phyloP scores from a whole-genome alignment of 1,140 invertebrate species.

The Psilanteris sp. region DNA sequence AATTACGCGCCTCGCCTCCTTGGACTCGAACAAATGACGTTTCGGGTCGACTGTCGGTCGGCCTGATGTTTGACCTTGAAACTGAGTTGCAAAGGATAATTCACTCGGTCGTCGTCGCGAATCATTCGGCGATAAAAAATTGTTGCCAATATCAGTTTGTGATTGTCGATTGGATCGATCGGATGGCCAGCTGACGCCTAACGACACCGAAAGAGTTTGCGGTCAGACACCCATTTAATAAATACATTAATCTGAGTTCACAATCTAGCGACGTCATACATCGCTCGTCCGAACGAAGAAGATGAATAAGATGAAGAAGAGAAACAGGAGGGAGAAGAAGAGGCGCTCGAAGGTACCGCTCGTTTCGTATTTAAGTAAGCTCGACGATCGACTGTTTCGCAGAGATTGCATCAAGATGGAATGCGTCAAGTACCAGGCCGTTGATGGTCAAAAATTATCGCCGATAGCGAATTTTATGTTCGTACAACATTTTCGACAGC shows the following conservation, averaged over 20 bases:
- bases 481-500: no score
- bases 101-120: no score
- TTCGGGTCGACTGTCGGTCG: no score
- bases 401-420: slow-evolving; percentile 34
- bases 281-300: slow-evolving; percentile 10
- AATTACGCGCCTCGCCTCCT: no score
- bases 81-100: no score
- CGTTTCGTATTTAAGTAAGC: slow-evolving; percentile 7
- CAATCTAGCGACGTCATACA: slow-evolving; percentile 18
- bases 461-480: no score
- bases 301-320: slow-evolving; percentile 11
- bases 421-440: slow-evolving; percentile 26
- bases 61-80: no score
- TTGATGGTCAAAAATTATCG: slow-evolving; percentile 40
- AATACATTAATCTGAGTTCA: slow-evolving; percentile 51
- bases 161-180: slow-evolving; percentile 33
- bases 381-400: slow-evolving; percentile 19
- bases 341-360: slow-evolving; percentile 12
- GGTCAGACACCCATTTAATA: slow-evolving; percentile 37
- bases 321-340: background rate
- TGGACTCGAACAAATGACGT: no score
- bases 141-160: background rate
- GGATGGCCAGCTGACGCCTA: slow-evolving; percentile 15
- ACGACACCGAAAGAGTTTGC: slow-evolving; percentile 28
- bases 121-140: no score